Evolutionary conservation across 2,113 vertebrate species (phyloP).

Genomic region (Neogale vison): DNA sequence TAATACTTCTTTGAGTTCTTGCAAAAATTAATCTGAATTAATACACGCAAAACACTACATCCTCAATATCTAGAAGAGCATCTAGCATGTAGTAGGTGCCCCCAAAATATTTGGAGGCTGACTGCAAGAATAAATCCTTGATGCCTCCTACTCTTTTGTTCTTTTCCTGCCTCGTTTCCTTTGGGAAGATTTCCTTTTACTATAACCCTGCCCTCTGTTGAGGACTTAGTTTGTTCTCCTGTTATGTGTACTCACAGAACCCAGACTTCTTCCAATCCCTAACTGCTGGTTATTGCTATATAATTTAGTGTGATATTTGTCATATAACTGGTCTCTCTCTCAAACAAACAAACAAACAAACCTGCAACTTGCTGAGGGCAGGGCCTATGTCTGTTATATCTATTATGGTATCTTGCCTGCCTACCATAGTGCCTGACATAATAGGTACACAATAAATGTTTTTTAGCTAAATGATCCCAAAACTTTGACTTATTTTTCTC

Average conservation of each 20-base stretch:
- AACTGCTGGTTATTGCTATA: not conserved
- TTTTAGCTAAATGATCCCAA: not conserved
- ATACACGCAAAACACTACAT: not conserved
- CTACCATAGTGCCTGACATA: not conserved
- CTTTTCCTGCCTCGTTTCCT: not conserved
- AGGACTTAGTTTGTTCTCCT: not conserved
- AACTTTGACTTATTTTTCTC: not conserved
- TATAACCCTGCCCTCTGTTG: not conserved
- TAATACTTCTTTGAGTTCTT: not conserved
- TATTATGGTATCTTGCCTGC: not conserved
- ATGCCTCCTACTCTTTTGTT: not conserved
- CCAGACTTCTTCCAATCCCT: not conserved
- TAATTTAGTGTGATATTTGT: not conserved
- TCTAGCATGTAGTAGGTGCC: not conserved
- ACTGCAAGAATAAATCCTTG: not conserved
- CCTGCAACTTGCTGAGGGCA: not conserved
- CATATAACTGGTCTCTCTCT: not conserved
- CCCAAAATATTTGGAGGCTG: not conserved
- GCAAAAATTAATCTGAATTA: constrained; percentile 24
- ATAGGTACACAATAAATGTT: not conserved
- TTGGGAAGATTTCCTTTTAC: not conserved
- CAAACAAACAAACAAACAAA: not conserved
- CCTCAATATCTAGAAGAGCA: not conserved
- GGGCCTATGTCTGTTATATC: not conserved
- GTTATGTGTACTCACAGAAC: not conserved